Evolutionary conservation across 1,140 invertebrate species (phyloP).

Genomic region (Himalopsyche phryganea): DNA sequence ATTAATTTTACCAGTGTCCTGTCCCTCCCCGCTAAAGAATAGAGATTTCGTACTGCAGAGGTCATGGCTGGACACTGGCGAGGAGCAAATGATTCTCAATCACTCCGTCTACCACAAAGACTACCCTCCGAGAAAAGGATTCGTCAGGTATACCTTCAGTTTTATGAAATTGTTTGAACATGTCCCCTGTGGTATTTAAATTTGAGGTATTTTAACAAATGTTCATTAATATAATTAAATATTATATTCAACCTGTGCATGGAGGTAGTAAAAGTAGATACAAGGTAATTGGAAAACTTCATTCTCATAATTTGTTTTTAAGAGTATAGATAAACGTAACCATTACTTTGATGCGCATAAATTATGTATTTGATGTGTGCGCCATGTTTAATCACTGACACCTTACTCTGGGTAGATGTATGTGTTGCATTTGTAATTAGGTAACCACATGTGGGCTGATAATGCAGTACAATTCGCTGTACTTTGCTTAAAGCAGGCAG

Average conservation of each 20-base stretch:
- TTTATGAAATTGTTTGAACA: background rate
- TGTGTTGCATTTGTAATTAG: background rate
- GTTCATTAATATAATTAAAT: background rate
- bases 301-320: no score
- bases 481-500: background rate
- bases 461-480: background rate
- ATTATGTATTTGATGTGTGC: background rate
- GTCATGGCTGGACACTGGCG: conserved; percentile 85
- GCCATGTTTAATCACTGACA: no score
- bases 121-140: conserved; percentile 77
- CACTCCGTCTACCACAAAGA: conserved; percentile 86
- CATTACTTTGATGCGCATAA: no score
- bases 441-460: background rate
- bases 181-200: background rate
- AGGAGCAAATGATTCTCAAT: conserved; percentile 83
- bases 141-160: conserved; percentile 62
- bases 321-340: no score
- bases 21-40: conserved; percentile 82
- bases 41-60: conserved; percentile 87
- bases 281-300: no score
- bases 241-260: background rate
- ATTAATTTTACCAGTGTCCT: conserved; percentile 80
- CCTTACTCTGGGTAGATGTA: background rate
- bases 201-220: background rate
- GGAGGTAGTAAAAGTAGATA: background rate